Conservation (phyloP, 2,797 vertebrate species). For the Salmo trutta region DNA sequence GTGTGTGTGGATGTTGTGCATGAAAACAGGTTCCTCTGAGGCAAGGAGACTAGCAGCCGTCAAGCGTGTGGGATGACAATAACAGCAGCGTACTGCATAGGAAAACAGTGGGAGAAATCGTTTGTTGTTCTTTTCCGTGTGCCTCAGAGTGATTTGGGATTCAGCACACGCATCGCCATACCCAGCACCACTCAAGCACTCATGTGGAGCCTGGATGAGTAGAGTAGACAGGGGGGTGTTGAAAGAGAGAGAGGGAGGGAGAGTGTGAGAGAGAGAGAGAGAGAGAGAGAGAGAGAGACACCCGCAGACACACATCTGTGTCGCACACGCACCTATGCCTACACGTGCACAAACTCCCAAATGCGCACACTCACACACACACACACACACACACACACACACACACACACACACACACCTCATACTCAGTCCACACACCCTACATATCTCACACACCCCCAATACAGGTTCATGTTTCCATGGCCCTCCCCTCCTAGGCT, state of each 20-base stretch:
- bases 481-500: neutral
- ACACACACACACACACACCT: neutral
- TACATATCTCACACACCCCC: neutral
- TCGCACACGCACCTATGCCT: neutral
- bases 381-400: neutral
- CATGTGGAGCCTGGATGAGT: slow-evolving; percentile 18
- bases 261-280: neutral
- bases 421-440: neutral
- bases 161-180: slow-evolving; percentile 15
- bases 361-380: neutral
- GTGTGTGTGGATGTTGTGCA: neutral
- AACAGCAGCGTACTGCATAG: slow-evolving; percentile 8
- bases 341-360: neutral
- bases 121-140: slow-evolving; percentile 30
- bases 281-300: slow-evolving; percentile 19
- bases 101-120: slow-evolving; percentile 26
- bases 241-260: slow-evolving; percentile 15
- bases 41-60: neutral
- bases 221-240: neutral
- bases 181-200: slow-evolving; percentile 21
- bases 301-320: neutral
- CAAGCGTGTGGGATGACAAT: slow-evolving; percentile 5
- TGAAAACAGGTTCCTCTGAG: neutral
- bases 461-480: neutral
- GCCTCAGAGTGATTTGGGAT: slow-evolving; percentile 17